These are phyloP conservation scores for Tethea ocularis DNA, from an alignment of 2,888 invertebrate genomes.

Conservation along the genomic window DNA sequence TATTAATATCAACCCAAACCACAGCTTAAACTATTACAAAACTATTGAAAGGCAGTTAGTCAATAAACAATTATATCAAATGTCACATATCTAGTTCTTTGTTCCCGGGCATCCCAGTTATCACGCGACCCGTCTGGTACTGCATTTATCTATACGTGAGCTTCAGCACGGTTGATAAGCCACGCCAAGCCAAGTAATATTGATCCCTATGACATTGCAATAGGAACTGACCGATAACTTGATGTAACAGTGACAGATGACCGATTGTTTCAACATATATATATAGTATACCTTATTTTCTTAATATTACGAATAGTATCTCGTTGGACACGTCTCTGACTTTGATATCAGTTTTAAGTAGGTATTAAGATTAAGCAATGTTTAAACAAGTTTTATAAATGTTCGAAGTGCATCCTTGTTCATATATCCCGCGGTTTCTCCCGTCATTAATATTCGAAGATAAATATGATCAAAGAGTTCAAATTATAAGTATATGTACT, in stretches of 20 bases:
- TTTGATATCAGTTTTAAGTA: background rate
- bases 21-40: no score
- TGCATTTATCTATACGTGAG: slow-evolving; percentile 48
- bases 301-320: background rate
- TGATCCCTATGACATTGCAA: slow-evolving; percentile 28
- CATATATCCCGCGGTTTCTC: no score
- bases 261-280: slow-evolving; percentile 28
- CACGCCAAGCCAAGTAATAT: slow-evolving; percentile 18
- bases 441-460: no score
- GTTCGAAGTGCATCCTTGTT: no score
- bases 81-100: background rate
- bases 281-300: background rate
- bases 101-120: slow-evolving; percentile 4
- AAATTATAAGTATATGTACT: no score
- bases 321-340: background rate
- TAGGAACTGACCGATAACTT: slow-evolving; percentile 23
- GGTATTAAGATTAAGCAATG: no score
- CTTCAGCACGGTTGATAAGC: slow-evolving; percentile 21
- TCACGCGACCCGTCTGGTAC: slow-evolving; percentile 16
- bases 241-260: slow-evolving; percentile 29
- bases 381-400: no score
- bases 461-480: no score
- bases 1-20: no score
- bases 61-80: background rate
- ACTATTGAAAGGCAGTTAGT: no score